phyloP scores from a whole-genome alignment of 2,888 invertebrate genomes.

The Cephus rjabovi region DNA sequence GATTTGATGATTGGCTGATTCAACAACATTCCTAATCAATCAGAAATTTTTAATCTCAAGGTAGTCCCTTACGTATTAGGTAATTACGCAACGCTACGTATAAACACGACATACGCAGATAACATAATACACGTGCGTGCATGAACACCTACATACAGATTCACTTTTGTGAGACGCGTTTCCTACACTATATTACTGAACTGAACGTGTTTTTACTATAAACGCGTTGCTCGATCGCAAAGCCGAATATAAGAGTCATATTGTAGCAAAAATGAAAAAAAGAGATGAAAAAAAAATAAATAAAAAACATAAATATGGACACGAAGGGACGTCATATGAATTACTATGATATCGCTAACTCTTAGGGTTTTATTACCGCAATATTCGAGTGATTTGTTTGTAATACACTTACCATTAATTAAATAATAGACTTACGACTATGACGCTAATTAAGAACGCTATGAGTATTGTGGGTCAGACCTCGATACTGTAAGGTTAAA shows the following conservation, averaged over 20 bases:
- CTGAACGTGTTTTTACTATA: neutral
- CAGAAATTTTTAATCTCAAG: neutral
- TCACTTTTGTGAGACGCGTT: neutral
- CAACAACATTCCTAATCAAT: neutral
- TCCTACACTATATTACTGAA: neutral
- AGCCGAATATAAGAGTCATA: conserved; percentile 6
- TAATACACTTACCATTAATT: conserved; percentile 18
- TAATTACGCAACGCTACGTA: neutral
- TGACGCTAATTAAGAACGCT: neutral
- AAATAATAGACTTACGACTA: conserved; percentile 1
- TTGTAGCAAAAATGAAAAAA: neutral
- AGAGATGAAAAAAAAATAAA: neutral
- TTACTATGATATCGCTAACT: conserved; percentile 13
- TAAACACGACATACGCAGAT: neutral
- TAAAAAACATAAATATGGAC: neutral
- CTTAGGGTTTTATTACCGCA: conserved; percentile 12
- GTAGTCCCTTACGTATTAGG: neutral
- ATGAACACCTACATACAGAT: neutral
- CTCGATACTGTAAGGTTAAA: neutral
- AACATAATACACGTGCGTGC: neutral
- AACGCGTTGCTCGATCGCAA: conserved; percentile 4
- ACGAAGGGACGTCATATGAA: neutral
- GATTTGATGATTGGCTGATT: neutral
- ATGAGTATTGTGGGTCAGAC: neutral
- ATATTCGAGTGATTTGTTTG: conserved; percentile 22